A percentile compares a stretch with the other conserved stretches of the same genome.
phyloP scores from a whole-genome alignment of 2,113 vertebrate species.

The Microcebus ravelobensis region DNA sequence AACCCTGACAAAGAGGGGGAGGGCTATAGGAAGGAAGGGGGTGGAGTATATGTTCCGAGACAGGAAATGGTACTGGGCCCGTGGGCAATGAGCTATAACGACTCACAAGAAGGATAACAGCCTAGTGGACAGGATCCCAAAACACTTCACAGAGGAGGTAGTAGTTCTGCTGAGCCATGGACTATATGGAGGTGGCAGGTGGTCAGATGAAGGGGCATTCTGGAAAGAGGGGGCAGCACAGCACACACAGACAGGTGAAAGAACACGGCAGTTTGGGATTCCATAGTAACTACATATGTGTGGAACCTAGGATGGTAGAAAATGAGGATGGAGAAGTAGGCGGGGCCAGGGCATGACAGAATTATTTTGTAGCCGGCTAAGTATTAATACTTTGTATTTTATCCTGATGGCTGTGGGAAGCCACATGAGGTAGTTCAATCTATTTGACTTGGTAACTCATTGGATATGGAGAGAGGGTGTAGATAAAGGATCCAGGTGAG shows the following conservation, averaged over 20 bases:
- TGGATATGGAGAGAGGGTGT: neutral
- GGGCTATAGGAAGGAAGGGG: neutral
- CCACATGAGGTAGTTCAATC: neutral
- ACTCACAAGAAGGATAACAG: neutral
- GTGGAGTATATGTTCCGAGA: neutral
- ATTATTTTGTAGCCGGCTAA: neutral
- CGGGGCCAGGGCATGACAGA: neutral
- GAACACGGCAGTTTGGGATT: neutral
- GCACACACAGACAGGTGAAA: neutral
- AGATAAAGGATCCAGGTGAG: neutral
- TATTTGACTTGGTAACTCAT: neutral
- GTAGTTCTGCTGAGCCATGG: neutral
- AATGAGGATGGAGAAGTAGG: neutral
- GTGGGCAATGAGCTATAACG: neutral
- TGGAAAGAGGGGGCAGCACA: neutral
- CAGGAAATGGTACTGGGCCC: neutral
- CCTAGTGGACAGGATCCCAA: neutral
- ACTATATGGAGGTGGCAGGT: neutral
- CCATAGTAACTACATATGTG: neutral
- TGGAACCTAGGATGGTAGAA: neutral
- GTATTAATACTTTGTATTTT: neutral
- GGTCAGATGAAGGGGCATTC: neutral
- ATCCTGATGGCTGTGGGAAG: neutral
- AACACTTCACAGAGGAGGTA: neutral
- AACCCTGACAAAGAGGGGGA: neutral